These are phyloP conservation scores for Poeciliopsis gracilis DNA, from an alignment of 2,797 vertebrate genomes.

Conservation along the genomic window DNA sequence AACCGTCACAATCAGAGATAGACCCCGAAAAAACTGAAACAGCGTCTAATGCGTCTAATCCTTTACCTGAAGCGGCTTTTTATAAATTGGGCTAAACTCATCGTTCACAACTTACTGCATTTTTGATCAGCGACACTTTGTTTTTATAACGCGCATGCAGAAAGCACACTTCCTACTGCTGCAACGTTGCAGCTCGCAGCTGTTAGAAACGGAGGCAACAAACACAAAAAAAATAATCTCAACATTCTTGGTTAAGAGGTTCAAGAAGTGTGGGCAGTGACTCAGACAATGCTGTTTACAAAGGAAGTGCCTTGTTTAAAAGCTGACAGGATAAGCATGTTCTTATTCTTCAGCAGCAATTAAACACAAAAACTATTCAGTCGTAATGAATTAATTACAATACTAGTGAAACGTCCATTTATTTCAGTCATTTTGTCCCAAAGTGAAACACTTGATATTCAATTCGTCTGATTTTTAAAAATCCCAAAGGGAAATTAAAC, in stretches of 20 bases:
- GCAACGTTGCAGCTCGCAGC: not conserved
- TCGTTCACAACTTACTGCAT: not conserved
- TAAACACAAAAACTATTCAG: not conserved
- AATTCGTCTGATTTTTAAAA: not conserved
- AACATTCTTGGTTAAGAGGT: not conserved
- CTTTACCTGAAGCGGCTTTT: not conserved
- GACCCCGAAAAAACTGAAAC: not conserved
- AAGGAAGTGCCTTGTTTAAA: not conserved
- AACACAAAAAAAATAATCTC: not conserved
- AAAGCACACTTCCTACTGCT: not conserved
- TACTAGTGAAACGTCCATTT: too few relatives aligned
- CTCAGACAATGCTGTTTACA: not conserved
- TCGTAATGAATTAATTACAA: too few relatives aligned
- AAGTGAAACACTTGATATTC: too few relatives aligned
- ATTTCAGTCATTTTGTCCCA: too few relatives aligned
- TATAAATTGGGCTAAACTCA: too few relatives aligned
- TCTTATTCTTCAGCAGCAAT: not conserved
- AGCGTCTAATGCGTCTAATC: not conserved
- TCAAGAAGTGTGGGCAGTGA: not conserved
- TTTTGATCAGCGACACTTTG: not conserved
- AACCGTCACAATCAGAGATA: not conserved
- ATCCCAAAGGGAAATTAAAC: not conserved
- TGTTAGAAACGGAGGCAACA: conserved; percentile 6
- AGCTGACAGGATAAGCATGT: not conserved
- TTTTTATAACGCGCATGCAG: not conserved